Percentiles rank a stretch among this genome's conserved stretches.
These are phyloP conservation scores for Drosophila trichaetosa DNA, from an alignment of 2,888 invertebrate species.

Conservation along the genomic window DNA sequence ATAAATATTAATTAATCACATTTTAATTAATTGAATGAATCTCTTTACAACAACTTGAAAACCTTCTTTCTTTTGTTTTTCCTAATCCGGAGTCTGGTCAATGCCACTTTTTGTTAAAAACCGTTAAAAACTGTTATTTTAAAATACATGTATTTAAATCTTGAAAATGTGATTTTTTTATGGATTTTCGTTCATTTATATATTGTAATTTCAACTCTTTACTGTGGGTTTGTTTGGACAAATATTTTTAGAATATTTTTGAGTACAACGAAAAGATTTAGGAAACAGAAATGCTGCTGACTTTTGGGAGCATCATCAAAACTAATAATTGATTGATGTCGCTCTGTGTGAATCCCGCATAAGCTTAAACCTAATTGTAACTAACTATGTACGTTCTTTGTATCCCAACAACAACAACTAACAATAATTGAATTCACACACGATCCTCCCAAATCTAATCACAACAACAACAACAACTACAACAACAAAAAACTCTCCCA, in stretches of 20 bases:
- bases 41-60: too few relatives aligned
- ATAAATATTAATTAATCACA: background rate
- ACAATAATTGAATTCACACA: conserved; percentile 14
- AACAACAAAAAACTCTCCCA: conserved; percentile 40
- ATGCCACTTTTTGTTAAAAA: too few relatives aligned
- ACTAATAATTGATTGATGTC: background rate
- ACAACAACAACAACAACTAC: conserved; percentile 1
- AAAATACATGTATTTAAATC: background rate
- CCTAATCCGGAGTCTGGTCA: too few relatives aligned
- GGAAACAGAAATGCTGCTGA: background rate
- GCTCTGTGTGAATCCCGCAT: background rate
- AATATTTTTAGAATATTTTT: background rate
- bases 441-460: conserved; percentile 22
- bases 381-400: conserved; percentile 42
- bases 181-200: background rate
- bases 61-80: background rate
- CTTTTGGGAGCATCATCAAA: background rate
- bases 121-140: too few relatives aligned
- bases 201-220: background rate
- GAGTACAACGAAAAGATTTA: background rate
- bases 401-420: conserved; percentile 32
- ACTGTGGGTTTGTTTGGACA: background rate
- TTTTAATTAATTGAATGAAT: background rate
- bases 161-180: background rate
- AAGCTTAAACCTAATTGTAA: conserved; percentile 13